Percentiles rank a stretch among this genome's conserved stretches.
Conservation (phyloP, 2,797 vertebrate genomes). For the Neosilurus mollespiculum region DNA sequence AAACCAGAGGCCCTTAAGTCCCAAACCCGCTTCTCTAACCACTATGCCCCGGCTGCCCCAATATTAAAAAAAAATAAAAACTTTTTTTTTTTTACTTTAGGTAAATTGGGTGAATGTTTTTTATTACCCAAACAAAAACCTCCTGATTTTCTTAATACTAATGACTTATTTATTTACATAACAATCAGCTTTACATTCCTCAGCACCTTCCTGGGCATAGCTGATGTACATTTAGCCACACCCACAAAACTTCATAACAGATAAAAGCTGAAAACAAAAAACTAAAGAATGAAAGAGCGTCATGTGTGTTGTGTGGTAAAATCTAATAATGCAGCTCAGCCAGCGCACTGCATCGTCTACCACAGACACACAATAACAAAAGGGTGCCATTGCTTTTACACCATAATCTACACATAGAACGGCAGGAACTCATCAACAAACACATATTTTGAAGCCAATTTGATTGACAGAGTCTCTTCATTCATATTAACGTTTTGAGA, state of each 20-base stretch:
- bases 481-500: too few species aligned
- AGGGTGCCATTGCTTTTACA: background rate
- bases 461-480: too few species aligned
- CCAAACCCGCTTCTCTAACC: too few species aligned
- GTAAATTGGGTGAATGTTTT: background rate
- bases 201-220: background rate
- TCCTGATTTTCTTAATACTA: too few species aligned
- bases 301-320: background rate
- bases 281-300: background rate
- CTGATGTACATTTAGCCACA: background rate
- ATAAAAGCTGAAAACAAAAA: background rate
- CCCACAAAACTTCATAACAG: background rate
- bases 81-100: background rate
- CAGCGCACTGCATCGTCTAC: background rate
- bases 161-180: too few species aligned
- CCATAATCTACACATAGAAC: background rate
- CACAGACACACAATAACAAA: background rate
- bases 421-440: background rate
- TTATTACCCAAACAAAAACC: too few species aligned
- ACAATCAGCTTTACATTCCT: background rate
- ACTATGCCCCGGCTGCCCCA: too few species aligned
- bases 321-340: background rate
- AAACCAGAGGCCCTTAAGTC: too few species aligned
- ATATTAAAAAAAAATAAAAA: background rate
- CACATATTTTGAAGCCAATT: too few species aligned